phyloP scores from a whole-genome alignment of 2,113 vertebrate species.

The Pelecanoides urinatrix region DNA sequence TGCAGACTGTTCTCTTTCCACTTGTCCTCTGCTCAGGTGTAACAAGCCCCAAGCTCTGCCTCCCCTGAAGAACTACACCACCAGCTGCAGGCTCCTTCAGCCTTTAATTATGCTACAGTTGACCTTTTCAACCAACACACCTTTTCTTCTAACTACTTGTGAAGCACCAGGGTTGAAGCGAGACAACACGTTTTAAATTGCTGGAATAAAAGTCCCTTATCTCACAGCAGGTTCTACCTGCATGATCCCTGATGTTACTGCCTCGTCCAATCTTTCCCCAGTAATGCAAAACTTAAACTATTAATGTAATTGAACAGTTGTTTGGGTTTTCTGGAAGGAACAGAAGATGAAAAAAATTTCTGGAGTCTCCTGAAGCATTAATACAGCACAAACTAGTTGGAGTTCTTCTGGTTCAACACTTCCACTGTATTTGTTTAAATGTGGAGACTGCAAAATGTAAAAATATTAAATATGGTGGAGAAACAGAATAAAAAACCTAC shows the following conservation, averaged over 20 bases:
- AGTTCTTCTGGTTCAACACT: neutral
- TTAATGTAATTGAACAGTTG: neutral
- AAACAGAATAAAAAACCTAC: neutral
- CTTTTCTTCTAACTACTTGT: neutral
- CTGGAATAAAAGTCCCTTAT: neutral
- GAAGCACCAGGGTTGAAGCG: neutral
- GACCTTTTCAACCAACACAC: conserved; percentile 42
- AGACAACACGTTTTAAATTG: neutral
- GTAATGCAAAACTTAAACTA: neutral
- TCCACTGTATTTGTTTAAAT: neutral
- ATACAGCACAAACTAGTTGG: neutral
- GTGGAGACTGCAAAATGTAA: neutral
- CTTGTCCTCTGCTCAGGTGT: neutral
- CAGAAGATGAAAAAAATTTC: neutral
- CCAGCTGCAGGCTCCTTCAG: neutral
- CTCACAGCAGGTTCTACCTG: neutral
- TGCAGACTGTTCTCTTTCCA: neutral
- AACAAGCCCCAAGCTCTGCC: neutral
- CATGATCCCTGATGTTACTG: neutral
- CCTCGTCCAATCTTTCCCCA: neutral
- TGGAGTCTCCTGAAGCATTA: neutral
- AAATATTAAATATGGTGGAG: neutral
- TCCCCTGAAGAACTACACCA: neutral
- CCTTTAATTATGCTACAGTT: neutral
- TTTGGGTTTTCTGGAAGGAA: neutral